A percentile compares a stretch with the other conserved stretches of the same genome.
phyloP scores from a whole-genome alignment of 1,140 invertebrate genomes.

The Micrasema longulum region DNA sequence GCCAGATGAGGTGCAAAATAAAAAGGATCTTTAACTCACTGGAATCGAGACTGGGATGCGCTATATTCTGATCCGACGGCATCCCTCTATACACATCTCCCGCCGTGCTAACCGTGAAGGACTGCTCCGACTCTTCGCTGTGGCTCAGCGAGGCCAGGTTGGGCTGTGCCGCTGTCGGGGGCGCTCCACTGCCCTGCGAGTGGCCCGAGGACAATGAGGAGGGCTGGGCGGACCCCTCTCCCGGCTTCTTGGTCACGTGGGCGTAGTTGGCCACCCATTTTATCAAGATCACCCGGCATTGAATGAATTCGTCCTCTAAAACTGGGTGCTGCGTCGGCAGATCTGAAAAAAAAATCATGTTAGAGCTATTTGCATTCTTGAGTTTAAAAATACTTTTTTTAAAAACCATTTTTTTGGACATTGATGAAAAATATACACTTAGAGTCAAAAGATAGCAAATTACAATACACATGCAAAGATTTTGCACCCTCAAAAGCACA shows the following conservation, averaged over 20 bases:
- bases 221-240: conserved; percentile 65
- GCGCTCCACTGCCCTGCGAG: conserved; percentile 58
- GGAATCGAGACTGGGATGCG: conserved; percentile 66
- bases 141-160: conserved; percentile 59
- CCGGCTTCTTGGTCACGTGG: conserved; percentile 75
- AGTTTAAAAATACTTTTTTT: no score
- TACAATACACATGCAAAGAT: no score
- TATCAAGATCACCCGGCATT: conserved; percentile 86
- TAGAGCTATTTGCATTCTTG: no score
- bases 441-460: no score
- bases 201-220: conserved; percentile 64
- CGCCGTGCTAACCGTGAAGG: conserved; percentile 65
- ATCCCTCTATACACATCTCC: conserved; percentile 52
- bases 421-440: no score
- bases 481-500: no score
- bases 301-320: conserved; percentile 74
- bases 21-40: no score
- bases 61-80: conserved; percentile 53
- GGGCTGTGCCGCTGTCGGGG: conserved; percentile 60
- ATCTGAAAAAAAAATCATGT: conserved; percentile 63
- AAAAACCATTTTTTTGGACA: no score
- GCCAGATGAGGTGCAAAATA: no score
- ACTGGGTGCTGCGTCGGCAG: conserved; percentile 69
- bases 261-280: conserved; percentile 91
- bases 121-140: conserved; percentile 64